These are phyloP conservation scores for Scomberomorus guttatus DNA, from an alignment of 2,797 vertebrate genomes.

Conservation along the genomic window DNA sequence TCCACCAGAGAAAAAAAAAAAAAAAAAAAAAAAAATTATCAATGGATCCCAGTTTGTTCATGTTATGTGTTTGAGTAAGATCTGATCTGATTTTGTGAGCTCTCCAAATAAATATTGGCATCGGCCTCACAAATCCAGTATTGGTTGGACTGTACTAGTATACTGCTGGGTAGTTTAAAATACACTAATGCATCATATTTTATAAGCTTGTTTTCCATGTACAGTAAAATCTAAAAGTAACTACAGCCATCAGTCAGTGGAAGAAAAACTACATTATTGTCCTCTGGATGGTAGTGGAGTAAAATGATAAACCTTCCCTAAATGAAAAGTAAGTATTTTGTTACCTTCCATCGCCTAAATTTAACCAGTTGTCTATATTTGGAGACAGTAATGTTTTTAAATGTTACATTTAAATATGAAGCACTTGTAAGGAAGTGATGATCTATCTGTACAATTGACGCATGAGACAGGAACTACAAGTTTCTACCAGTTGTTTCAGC, in stretches of 20 bases:
- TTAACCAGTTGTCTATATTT: background rate
- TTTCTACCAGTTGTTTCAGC: conserved; percentile 5
- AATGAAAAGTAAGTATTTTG: conserved; percentile 1
- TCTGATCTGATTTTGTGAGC: too few relatives aligned
- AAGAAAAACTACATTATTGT: background rate
- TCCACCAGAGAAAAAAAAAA: too few relatives aligned
- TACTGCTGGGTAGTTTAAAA: background rate
- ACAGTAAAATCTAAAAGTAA: background rate
- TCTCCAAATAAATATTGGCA: too few relatives aligned
- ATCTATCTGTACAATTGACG: conserved; percentile 28
- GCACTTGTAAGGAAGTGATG: conserved; percentile 30
- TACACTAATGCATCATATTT: background rate
- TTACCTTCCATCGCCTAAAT: background rate
- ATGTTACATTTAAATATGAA: conserved; percentile 9
- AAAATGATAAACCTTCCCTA: background rate
- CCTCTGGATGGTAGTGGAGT: background rate
- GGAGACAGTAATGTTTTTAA: background rate
- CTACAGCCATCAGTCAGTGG: background rate
- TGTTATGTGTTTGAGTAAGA: too few relatives aligned
- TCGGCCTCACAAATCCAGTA: background rate
- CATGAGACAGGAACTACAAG: conserved; percentile 17
- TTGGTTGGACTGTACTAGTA: background rate
- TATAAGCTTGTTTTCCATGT: background rate
- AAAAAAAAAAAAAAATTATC: too few relatives aligned
- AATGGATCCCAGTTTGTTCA: too few relatives aligned